Evolutionary conservation across 1,140 invertebrate genomes (phyloP).

Genomic region (Drosophila micromelanica): DNA sequence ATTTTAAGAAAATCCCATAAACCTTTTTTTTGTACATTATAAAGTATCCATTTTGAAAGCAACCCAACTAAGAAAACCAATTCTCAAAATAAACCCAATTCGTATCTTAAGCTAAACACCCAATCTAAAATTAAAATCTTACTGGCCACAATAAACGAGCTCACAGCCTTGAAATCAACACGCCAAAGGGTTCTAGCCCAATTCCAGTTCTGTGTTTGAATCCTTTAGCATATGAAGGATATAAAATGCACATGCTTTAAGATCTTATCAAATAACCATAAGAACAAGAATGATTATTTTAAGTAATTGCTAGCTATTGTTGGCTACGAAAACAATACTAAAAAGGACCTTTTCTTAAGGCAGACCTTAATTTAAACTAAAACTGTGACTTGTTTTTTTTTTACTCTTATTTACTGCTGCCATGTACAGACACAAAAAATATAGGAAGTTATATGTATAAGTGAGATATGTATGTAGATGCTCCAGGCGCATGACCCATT

Average conservation of each 20-base stretch:
- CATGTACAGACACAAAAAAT: constrained; percentile 20
- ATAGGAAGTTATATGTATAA: constrained; percentile 35
- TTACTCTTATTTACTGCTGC: constrained; percentile 56
- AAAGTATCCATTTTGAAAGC: neutral
- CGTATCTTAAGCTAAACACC: constrained; percentile 27
- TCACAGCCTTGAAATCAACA: constrained; percentile 35
- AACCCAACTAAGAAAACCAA: constrained; percentile 1
- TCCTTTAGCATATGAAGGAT: constrained; percentile 40
- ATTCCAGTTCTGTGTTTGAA: constrained; percentile 1
- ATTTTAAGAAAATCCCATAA: too few species aligned
- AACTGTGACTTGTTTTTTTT: constrained; percentile 57
- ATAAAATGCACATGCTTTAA: constrained; percentile 41
- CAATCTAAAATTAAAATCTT: constrained; percentile 78
- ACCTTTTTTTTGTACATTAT: neutral
- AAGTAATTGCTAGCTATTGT: constrained; percentile 78
- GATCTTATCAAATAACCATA: constrained; percentile 74
- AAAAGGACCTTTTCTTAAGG: constrained; percentile 8
- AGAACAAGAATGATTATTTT: constrained; percentile 75
- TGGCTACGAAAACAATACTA: constrained; percentile 37
- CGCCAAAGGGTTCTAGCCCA: constrained; percentile 59
- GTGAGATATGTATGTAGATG: constrained; percentile 49
- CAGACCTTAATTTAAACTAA: constrained; percentile 54
- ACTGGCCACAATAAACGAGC: constrained; percentile 29
- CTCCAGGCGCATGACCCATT: constrained; percentile 82
- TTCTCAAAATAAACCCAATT: constrained; percentile 29